Evolutionary conservation across 2,888 invertebrate genomes (phyloP).

Genomic region (Caenorhabditis sp.): DNA sequence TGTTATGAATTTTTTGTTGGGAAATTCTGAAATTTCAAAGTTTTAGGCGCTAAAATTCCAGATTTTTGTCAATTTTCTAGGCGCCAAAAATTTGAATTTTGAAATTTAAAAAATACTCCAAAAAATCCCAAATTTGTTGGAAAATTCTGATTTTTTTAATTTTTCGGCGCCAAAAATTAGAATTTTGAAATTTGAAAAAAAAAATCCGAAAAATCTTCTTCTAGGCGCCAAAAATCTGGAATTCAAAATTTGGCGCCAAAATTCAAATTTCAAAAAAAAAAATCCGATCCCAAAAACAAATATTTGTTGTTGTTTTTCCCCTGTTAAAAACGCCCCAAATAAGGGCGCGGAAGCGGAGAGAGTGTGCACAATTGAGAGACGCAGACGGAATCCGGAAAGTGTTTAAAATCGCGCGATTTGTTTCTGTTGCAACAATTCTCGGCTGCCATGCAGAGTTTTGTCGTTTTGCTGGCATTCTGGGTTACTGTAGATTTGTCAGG

Average conservation of each 20-base stretch:
- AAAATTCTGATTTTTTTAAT: no score
- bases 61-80: no score
- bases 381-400: background rate
- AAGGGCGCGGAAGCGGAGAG: background rate
- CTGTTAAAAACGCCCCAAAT: background rate
- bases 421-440: background rate
- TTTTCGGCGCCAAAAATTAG: no score
- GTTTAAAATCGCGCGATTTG: background rate
- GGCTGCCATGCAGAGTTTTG: background rate
- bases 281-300: slow-evolving; percentile 10
- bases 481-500: background rate
- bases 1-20: background rate
- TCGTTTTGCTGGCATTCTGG: background rate
- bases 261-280: slow-evolving; percentile 10
- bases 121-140: no score
- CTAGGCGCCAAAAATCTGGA: no score
- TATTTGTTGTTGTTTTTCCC: background rate
- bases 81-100: no score
- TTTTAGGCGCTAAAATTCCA: no score
- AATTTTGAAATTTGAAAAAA: no score
- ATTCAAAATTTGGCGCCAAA: slow-evolving; percentile 73
- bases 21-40: no score
- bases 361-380: background rate
- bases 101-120: no score
- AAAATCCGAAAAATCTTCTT: no score